These are phyloP conservation scores for Melanostigma gelatinosum DNA, from an alignment of 2,113 vertebrate species.

Conservation along the genomic window DNA sequence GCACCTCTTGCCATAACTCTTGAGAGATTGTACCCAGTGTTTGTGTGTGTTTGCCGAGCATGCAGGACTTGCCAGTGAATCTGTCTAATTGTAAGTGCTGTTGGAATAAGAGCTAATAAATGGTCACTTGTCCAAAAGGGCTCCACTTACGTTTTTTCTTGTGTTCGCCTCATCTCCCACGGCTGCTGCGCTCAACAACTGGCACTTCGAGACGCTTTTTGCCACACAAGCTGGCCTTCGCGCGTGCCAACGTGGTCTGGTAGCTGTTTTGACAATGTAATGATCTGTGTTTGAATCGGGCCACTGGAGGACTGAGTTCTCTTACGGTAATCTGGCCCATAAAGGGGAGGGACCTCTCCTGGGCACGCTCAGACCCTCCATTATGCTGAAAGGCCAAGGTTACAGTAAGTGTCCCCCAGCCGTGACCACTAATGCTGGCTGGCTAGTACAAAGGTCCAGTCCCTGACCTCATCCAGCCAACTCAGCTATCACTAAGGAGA, in stretches of 20 bases:
- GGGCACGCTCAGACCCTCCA: slow-evolving; percentile 68
- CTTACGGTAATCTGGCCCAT: slow-evolving; percentile 76
- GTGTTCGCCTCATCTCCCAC: slow-evolving; percentile 61
- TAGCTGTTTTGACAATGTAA: slow-evolving; percentile 79
- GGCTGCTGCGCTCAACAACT: slow-evolving; percentile 54
- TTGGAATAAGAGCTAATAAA: slow-evolving; percentile 76
- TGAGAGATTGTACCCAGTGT: slow-evolving; percentile 40
- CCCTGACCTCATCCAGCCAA: slow-evolving; percentile 73
- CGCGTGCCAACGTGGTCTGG: slow-evolving; percentile 68
- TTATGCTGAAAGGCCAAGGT: slow-evolving; percentile 71
- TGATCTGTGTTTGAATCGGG: slow-evolving; percentile 73
- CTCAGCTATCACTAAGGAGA: slow-evolving; percentile 78
- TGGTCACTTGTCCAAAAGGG: slow-evolving; percentile 64
- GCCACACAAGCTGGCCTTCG: slow-evolving; percentile 51
- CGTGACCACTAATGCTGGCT: slow-evolving; percentile 69
- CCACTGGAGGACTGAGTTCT: slow-evolving; percentile 66
- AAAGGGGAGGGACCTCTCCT: slow-evolving; percentile 63
- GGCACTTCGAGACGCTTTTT: slow-evolving; percentile 40
- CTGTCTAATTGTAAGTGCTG: slow-evolving; percentile 63
- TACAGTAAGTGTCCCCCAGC: slow-evolving; percentile 76
- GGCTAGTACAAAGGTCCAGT: slow-evolving; percentile 65
- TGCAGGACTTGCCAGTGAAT: slow-evolving; percentile 52
- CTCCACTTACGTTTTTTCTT: slow-evolving; percentile 56
- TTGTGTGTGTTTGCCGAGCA: slow-evolving; percentile 41
- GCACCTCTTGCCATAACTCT: slow-evolving; percentile 50